Evolutionary conservation across 2,888 invertebrate species (phyloP), one percentile per base, ranked within the genome.

Genomic region (Vanessa cardui): DNA sequence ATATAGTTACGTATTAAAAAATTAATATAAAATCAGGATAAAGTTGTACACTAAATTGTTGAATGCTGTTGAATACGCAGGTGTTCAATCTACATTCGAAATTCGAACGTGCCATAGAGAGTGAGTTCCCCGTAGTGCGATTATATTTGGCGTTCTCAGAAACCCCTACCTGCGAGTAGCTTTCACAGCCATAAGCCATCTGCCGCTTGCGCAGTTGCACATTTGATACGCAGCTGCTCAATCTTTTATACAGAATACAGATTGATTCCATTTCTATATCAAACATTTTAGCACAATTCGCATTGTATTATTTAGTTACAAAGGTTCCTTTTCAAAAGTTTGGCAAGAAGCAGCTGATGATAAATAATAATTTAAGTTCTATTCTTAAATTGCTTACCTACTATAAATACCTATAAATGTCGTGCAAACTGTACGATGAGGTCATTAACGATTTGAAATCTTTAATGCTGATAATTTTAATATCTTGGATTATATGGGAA

Each of bases 81-180:
- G 87, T 88, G 89, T 86, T 81, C 81, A 74, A 83, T 86, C 85
- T 83, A 83, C 85, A 82, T 77, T 75, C 72, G 80, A 83, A 81
- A 73, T 83, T 82, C 77, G 80, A 83, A 80, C 81, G 82, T 77
- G 80, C 83, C 79, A 81, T 86, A 84, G 84, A 87, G 87, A 87
- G 85, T 83, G 84, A 85, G 82, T 92, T 91, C 88, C 83, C 77
- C 83, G 89, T 88, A 90, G 77, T 78, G 82, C 85, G 87, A 90
- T 90, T 92, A 90, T 90, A 91, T 91, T 92, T 87, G 90, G 87
- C 84, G 84, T 92, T 91, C 92, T 88, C 77, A 78, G 91, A 92
- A 92, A 81, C 85, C 83, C 86, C 82, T 91, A 91, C 92, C 91
- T 90, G 90, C 85, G 85, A 39, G 56, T 70, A 68, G 78, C 78